phyloP scores from a whole-genome alignment of 2,888 invertebrate species.

The Scrobipalpa atriplicella region DNA sequence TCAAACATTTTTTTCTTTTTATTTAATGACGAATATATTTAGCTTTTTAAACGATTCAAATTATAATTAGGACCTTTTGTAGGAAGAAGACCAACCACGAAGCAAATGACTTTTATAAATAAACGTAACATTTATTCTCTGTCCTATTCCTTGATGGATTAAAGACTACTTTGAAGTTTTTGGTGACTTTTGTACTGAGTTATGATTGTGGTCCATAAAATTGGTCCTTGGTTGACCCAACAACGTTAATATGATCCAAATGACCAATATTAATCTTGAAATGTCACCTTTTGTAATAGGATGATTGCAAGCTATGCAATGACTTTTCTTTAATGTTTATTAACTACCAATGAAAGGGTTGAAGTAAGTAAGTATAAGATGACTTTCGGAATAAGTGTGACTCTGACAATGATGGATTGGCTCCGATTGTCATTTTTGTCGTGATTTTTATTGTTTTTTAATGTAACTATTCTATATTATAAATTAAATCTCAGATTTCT shows the following conservation, averaged over 20 bases:
- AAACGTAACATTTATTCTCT: background rate
- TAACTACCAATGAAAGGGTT: conserved; percentile 45
- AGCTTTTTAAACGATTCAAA: conserved; percentile 77
- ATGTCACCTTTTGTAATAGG: conserved; percentile 67
- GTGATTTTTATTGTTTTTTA: background rate
- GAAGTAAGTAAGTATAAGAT: conserved; percentile 40
- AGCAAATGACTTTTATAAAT: background rate
- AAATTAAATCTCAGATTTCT: too few relatives aligned
- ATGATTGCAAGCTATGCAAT: conserved; percentile 53
- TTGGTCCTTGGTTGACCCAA: conserved; percentile 54
- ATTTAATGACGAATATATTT: conserved; percentile 79
- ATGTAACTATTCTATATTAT: background rate
- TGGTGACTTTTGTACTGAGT: conserved; percentile 15
- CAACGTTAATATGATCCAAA: conserved; percentile 64
- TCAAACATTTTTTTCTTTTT: conserved; percentile 71
- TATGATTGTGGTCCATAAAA: conserved; percentile 34
- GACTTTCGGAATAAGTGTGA: conserved; percentile 31
- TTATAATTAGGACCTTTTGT: conserved; percentile 78
- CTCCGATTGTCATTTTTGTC: conserved; percentile 43
- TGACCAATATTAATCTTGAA: conserved; percentile 75
- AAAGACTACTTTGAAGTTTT: background rate
- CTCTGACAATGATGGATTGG: conserved; percentile 56
- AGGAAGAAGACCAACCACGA: conserved; percentile 49
- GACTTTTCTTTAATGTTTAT: conserved; percentile 51
- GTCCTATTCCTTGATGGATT: background rate